Base-by-base conservation (phyloP, 1,140 invertebrate genomes). In the Drosophila ohnishii region DNA sequence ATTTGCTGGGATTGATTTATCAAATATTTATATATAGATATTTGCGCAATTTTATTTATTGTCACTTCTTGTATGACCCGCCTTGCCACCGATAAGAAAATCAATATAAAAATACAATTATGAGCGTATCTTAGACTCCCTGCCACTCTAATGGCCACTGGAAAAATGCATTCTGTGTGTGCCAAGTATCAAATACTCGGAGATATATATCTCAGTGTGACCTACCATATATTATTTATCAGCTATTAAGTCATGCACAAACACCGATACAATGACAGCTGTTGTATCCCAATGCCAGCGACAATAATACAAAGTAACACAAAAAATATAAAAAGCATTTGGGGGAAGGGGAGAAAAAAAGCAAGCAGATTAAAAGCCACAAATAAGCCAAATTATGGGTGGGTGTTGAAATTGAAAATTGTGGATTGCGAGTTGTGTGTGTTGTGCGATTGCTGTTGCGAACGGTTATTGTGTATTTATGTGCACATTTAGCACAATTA, bases 401-500 rank as follows among this genome's bases (percentile, higher is more conserved):
- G 84, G 84, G 85, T 88, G 84, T 88, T 88, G 77, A 88, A 88
- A 88, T 78, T 88, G 84, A 77, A 87, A 87, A 85, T 76, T 83
- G 75, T 61, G 66, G 73, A 79, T 65, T 80, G 78, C 63, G 30
- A 28, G 67, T 67, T 66, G 47, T 62, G 9, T 51, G 42, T 51
- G 47, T 47, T 70, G 63, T 48, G 45, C 25, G 45, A 69, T 59
- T 62, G 65, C 69, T 65, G 48, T 80, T 56, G 22, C 66, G 44
- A 34, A 66, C 59, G 70, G 51, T 67, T 69, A 66, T 77, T 58
- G 51, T 79, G 62, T 88, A 83, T 88, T 86, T 87, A 87, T 86
- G 83, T 88, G 84, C 80, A 88, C 84, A 88, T 89, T 88, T 88
- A 88, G 80, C 85, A 89, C 85, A 88, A 89, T 89, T 89, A 88